A percentile compares a stretch with the other conserved stretches of the same genome.
phyloP scores from a whole-genome alignment of 2,113 vertebrate species.

The Collichthys lucidus region DNA sequence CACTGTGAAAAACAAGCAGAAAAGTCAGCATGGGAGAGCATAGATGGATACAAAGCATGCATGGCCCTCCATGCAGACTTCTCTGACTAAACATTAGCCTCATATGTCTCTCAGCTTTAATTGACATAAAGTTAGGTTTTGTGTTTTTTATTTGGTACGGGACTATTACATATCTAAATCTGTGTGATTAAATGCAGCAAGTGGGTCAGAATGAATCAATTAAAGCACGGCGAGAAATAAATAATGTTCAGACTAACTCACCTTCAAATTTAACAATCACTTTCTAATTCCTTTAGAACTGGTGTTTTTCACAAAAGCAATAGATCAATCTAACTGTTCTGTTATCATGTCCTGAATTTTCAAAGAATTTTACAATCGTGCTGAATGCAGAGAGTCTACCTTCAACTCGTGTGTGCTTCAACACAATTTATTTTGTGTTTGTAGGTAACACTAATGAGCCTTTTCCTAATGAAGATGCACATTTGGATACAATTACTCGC shows the following conservation, averaged over 20 bases:
- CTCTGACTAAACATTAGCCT: not conserved
- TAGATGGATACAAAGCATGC: not conserved
- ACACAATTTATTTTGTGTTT: not conserved
- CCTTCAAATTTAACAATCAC: not conserved
- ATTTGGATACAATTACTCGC: not conserved
- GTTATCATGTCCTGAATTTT: not conserved
- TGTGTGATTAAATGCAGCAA: not conserved
- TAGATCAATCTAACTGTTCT: not conserved
- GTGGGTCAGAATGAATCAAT: not conserved
- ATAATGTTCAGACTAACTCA: not conserved
- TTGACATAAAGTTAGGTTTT: not conserved
- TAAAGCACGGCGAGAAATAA: not conserved
- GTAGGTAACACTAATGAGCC: not conserved
- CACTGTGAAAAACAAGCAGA: not conserved
- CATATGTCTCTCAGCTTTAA: not conserved
- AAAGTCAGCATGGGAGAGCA: not conserved
- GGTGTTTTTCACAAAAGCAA: not conserved
- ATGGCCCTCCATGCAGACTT: not conserved
- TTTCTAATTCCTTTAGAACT: not conserved
- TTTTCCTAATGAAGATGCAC: not conserved
- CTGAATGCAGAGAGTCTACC: not conserved
- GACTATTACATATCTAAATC: not conserved
- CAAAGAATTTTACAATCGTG: not conserved
- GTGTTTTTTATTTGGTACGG: too few species aligned
- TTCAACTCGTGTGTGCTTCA: not conserved